Evolutionary conservation across 2,888 invertebrate genomes (phyloP).

Genomic region (Spatulosminthurus flaviceps): DNA sequence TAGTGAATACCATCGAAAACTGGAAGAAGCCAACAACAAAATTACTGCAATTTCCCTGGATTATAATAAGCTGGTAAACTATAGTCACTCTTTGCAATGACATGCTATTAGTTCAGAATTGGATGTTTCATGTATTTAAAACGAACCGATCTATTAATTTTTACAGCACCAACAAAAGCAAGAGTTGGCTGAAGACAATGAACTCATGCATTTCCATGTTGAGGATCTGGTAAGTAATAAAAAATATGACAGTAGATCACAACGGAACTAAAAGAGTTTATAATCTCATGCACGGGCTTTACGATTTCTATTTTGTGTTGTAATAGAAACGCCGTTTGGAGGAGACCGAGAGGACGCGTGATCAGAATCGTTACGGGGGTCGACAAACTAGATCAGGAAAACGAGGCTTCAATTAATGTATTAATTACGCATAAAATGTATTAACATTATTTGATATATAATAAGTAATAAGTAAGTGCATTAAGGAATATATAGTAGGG

Average conservation of each 20-base stretch:
- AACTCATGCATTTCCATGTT: conserved; percentile 42
- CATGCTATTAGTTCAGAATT: not conserved
- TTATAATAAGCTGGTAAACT: conserved; percentile 42
- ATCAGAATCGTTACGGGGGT: not conserved
- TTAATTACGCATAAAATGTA: not conserved
- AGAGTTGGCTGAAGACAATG: conserved; percentile 44
- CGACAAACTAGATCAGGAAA: not conserved
- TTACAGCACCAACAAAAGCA: conserved; percentile 54
- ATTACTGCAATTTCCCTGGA: conserved; percentile 12
- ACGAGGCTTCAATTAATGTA: not conserved
- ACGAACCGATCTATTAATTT: too few relatives aligned
- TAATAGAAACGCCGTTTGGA: not conserved
- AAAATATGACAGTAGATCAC: too few relatives aligned
- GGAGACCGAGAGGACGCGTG: not conserved
- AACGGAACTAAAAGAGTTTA: too few relatives aligned
- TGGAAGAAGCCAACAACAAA: conserved; percentile 43
- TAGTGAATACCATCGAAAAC: conserved; percentile 35
- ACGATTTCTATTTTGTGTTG: not conserved
- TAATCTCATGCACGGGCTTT: not conserved
- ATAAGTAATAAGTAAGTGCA: too few relatives aligned
- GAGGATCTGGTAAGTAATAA: conserved; percentile 38
- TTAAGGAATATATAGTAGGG: too few relatives aligned
- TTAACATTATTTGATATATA: too few relatives aligned
- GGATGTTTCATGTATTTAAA: not conserved
- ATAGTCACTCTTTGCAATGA: not conserved